These are phyloP conservation scores for Atherinosoma microstoma DNA, from an alignment of 2,797 vertebrate species.

Conservation along the genomic window DNA sequence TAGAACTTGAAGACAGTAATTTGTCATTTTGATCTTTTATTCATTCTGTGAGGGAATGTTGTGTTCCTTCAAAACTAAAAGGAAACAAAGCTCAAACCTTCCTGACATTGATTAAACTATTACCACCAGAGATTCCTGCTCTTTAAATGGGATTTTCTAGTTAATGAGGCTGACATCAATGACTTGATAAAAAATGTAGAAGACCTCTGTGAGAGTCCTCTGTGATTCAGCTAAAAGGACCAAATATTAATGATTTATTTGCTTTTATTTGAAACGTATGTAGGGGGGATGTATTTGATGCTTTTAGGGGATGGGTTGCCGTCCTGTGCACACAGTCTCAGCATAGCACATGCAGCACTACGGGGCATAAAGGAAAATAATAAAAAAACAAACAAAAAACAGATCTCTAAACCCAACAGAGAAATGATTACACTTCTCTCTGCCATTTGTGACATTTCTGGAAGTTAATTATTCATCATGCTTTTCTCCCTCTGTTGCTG, in stretches of 20 bases:
- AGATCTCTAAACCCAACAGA: conserved; percentile 74
- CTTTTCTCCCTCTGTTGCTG: conserved; percentile 78
- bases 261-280: conserved; percentile 81
- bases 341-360: conserved; percentile 41
- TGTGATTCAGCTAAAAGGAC: conserved; percentile 70
- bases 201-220: conserved; percentile 47
- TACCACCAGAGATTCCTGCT: conserved; percentile 51
- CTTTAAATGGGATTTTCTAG: conserved; percentile 64
- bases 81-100: conserved; percentile 50
- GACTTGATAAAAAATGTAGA: conserved; percentile 71
- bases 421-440: conserved; percentile 79
- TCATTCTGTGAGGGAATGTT: conserved; percentile 30
- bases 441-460: conserved; percentile 83
- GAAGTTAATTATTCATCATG: conserved; percentile 86
- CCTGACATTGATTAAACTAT: conserved; percentile 65
- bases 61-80: conserved; percentile 28
- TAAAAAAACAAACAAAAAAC: conserved; percentile 39
- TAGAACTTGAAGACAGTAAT: conserved; percentile 61
- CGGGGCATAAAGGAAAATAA: conserved; percentile 51
- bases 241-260: conserved; percentile 86
- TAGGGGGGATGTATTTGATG: conserved; percentile 55
- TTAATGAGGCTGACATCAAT: conserved; percentile 76
- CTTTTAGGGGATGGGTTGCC: conserved; percentile 73
- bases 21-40: conserved; percentile 66
- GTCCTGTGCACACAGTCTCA: conserved; percentile 44